Conservation (phyloP, 2,113 vertebrate genomes). For the Protomyctophum bolini region DNA sequence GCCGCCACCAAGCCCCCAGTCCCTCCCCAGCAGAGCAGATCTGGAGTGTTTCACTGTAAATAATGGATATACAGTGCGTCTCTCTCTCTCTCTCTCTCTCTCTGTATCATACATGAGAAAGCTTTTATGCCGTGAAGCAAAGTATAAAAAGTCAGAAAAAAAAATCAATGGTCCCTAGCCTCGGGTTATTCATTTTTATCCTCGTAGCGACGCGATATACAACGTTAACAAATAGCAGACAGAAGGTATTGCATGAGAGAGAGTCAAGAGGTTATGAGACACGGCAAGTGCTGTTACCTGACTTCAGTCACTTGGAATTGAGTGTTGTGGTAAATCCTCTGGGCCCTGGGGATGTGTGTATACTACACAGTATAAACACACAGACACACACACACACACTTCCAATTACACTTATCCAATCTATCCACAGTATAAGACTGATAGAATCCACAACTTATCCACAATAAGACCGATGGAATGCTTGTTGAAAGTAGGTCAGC, state of each 20-base stretch:
- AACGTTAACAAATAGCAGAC: constrained; percentile 53
- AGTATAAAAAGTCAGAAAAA: constrained; percentile 55
- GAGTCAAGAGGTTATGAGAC: constrained; percentile 25
- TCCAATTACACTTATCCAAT: too few species aligned
- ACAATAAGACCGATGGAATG: too few species aligned
- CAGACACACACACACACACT: too few species aligned
- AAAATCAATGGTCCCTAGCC: constrained; percentile 58
- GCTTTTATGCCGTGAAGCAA: constrained; percentile 69
- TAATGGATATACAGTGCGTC: constrained; percentile 68
- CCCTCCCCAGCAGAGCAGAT: constrained; percentile 5
- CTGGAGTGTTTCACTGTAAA: constrained; percentile 48
- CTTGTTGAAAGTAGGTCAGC: too few species aligned
- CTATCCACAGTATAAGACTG: too few species aligned
- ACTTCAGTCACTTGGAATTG: constrained; percentile 26
- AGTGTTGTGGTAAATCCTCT: neutral
- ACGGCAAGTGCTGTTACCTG: constrained; percentile 22
- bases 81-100: too few species aligned
- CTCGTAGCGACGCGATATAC: constrained; percentile 51
- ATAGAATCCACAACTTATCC: too few species aligned
- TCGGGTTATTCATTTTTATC: constrained; percentile 42
- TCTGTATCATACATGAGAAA: constrained; percentile 72
- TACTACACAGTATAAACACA: neutral
- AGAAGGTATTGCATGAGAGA: constrained; percentile 24
- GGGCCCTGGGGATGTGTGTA: neutral
- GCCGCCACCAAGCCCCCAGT: constrained; percentile 4